Evolutionary conservation across 2,797 vertebrate species (phyloP).

Genomic region (Alca torda): DNA sequence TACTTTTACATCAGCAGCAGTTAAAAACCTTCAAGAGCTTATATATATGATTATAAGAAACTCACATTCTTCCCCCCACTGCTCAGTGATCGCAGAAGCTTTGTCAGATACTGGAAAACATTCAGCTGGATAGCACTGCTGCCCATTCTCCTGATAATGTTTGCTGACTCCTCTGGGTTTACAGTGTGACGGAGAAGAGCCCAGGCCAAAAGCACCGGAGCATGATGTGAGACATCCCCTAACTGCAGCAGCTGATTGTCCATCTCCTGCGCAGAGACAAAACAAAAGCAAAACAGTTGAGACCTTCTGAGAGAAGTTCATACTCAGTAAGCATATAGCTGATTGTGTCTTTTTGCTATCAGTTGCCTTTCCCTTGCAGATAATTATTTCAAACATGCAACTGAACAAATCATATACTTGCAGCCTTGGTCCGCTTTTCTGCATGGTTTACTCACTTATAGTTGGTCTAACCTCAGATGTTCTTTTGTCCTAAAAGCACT

Average conservation of each 20-base stretch:
- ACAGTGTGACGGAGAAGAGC: conserved; percentile 93
- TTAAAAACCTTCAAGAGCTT: not conserved
- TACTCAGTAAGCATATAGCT: not conserved
- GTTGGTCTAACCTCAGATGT: not conserved
- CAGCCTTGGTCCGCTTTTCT: not conserved
- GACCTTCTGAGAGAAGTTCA: not conserved
- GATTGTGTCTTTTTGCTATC: not conserved
- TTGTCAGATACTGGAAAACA: conserved; percentile 92
- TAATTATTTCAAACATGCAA: not conserved
- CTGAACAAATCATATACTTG: not conserved
- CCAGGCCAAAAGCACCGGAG: conserved; percentile 92
- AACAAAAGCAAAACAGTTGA: not conserved
- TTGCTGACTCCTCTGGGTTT: conserved; percentile 84
- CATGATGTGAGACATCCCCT: conserved; percentile 91
- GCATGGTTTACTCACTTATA: not conserved
- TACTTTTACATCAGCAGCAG: not conserved
- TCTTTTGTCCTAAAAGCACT: not conserved
- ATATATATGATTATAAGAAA: not conserved
- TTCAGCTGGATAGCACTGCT: conserved; percentile 89
- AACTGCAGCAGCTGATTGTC: conserved; percentile 90
- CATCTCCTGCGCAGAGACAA: conserved; percentile 84
- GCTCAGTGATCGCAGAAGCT: conserved; percentile 87
- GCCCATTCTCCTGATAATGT: conserved; percentile 85
- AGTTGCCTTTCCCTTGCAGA: not conserved
- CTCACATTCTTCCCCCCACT: conserved; percentile 92